These are phyloP conservation scores for Patagioenas fasciata DNA, from an alignment of 2,113 vertebrate genomes.

Conservation along the genomic window DNA sequence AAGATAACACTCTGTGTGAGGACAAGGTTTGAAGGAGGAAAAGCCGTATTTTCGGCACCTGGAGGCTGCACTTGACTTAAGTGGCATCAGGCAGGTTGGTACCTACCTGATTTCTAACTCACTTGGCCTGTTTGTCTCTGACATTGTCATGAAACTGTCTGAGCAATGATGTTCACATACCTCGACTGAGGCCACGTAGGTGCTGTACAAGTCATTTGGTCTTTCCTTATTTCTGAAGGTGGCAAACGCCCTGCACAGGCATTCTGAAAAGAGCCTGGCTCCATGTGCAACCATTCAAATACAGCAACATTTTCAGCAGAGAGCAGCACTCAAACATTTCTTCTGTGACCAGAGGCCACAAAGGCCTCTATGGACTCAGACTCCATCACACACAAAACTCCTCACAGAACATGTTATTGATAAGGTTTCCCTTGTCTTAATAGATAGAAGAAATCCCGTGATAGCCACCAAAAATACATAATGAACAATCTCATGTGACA, in stretches of 20 bases:
- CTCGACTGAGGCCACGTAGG: not conserved
- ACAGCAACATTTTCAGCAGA: not conserved
- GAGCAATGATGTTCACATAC: not conserved
- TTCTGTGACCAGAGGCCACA: not conserved
- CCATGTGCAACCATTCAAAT: not conserved
- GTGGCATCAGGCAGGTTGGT: not conserved
- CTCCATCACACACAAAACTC: not conserved
- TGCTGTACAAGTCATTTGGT: rapidly evolving
- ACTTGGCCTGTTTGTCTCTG: not conserved
- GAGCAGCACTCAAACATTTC: not conserved
- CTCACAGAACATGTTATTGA: not conserved
- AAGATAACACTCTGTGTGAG: not conserved
- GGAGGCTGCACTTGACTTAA: not conserved
- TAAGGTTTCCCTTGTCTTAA: not conserved
- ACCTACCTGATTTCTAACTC: not conserved
- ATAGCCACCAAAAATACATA: not conserved
- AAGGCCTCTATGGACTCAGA: not conserved
- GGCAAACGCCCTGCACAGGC: not conserved
- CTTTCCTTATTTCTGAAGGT: not conserved
- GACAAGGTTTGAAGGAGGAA: not conserved
- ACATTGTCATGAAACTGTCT: not conserved
- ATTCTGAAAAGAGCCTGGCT: not conserved
- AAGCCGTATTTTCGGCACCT: not conserved
- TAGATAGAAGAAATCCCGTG: not conserved
- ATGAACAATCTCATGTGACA: not conserved